Evolutionary conservation across 2,888 invertebrate genomes (phyloP).

Genomic region (Thereva unica): DNA sequence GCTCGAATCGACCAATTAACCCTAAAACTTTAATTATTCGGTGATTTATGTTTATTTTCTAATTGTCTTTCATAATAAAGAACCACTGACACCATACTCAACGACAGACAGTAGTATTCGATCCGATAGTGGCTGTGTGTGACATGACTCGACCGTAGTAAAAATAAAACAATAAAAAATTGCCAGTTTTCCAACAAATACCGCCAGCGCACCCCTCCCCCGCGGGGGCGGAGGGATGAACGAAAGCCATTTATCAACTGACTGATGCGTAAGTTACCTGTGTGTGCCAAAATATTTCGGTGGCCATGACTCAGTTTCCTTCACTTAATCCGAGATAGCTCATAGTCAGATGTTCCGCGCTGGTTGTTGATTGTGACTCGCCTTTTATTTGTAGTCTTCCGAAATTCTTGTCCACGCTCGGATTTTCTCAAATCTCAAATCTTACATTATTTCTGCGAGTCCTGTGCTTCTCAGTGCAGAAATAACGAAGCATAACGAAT

Average conservation of each 20-base stretch:
- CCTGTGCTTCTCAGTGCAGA: too few species aligned
- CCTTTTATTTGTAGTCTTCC: background rate
- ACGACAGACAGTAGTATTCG: background rate
- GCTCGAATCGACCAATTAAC: too few species aligned
- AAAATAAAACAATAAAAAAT: constrained; percentile 9
- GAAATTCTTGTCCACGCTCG: too few species aligned
- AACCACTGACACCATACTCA: too few species aligned
- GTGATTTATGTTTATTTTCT: too few species aligned
- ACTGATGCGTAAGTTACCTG: background rate
- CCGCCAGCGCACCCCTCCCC: background rate
- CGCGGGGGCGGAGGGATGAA: background rate
- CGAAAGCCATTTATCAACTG: constrained; percentile 3
- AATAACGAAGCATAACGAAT: too few species aligned
- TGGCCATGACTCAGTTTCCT: constrained; percentile 13
- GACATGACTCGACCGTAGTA: background rate
- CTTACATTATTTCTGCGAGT: too few species aligned
- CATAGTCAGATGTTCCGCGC: background rate
- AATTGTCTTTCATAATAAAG: too few species aligned
- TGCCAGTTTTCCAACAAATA: background rate
- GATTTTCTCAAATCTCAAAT: too few species aligned
- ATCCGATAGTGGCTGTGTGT: background rate
- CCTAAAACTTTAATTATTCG: too few species aligned
- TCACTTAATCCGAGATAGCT: background rate
- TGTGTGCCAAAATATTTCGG: constrained; percentile 14
- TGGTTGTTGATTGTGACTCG: too few species aligned